Evolutionary conservation across 2,113 vertebrate genomes (phyloP), one percentile per base, ranked within the genome.

Genomic region (Polypterus senegalus): DNA sequence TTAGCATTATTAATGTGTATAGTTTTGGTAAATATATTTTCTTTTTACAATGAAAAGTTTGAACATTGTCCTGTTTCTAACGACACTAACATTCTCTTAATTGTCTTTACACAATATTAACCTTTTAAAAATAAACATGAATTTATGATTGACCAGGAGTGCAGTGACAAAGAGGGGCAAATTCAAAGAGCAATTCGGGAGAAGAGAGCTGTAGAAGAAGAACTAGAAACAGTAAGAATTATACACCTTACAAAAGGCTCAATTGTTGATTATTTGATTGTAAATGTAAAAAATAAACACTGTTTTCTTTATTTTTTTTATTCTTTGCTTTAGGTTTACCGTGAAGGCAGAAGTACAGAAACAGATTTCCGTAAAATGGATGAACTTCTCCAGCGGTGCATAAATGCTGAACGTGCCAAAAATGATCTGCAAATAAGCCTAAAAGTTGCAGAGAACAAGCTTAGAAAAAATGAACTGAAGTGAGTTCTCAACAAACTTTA

Each of bases 131-230:
- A 27, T 27, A 27, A 27, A 27, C 27, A 27, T 27, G 27, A 27
- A 27, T 56, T 9, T 9, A 49, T 44, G 49, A 10, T 44, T 61
- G 11, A 10, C 4, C 55, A 98, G 95, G 91, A 97, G 71, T 94
- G 89, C 82, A 84, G 81, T 57, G 89, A 94, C 74, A 98, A 94
- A 73, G 86, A 90, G 69, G 68, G 67, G 55, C 92, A 88, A 81
- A 79, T 92, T 54, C 90, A 96, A 68, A 83, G 84, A 71, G 79
- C 77, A 49, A 70, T 88, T 65, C 87, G 89, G 68, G 94, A 97
- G 73, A 94, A 90, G 71, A 89, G 79, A 72, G 87, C 87, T 8
- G 79, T 92, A 58, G 94, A 98, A 80, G 89, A 93, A 72, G 93
- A 97, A 70, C 83, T 98, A 27, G 91, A 90, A 70, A 94, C 89